Base-by-base conservation (phyloP, 1,140 invertebrate species). In the Diprion similis region DNA sequence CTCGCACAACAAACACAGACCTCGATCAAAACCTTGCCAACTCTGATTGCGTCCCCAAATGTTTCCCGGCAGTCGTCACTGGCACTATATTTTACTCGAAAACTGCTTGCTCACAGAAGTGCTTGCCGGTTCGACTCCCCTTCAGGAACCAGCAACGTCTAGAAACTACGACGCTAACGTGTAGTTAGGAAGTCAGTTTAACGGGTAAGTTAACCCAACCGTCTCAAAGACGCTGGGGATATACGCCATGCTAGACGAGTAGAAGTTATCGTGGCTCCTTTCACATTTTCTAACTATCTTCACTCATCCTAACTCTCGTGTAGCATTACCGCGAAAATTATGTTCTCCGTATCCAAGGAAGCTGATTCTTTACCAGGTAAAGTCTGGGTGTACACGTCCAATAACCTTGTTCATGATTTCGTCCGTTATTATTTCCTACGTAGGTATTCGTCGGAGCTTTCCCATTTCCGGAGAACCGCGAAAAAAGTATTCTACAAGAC, bases 101-200 rank as follows among this genome's bases (percentile, higher is more conserved):
- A 15, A 59, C 9, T 59, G 51, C 51, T 59, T 59, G 51, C 51
- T 59, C n/a, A 59, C 51, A 59, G 51, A 59, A 59, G 51, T 59
- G 51, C 51, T 17, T 59, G 11, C 51, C n/a, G n/a, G 51, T 59
- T 59, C 51, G n/a, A 59, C 51, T 59, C 4, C n/a, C 11, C n/a
- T 15, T 59, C n/a, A 9, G 51, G 24, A 37, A 37, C 24, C 24
- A 37, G 24, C 1, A 37, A 37, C 24, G 24, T 37, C 51, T 17
- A 59, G 51, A 17, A 9, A 9, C 51, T 6, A 59, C 51, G 51
- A 15, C 51, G 51, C 51, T 59, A 17, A 13, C 51, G 51, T 59
- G n/a, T 17, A 59, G 51, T 59, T 59, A 59, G 51, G 51, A 59
- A 59, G 51, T 59, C 51, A 59, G 51, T 59, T 59, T 59, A 59